phyloP scores from a whole-genome alignment of 2,888 invertebrate species.

The Drosophila affinis region DNA sequence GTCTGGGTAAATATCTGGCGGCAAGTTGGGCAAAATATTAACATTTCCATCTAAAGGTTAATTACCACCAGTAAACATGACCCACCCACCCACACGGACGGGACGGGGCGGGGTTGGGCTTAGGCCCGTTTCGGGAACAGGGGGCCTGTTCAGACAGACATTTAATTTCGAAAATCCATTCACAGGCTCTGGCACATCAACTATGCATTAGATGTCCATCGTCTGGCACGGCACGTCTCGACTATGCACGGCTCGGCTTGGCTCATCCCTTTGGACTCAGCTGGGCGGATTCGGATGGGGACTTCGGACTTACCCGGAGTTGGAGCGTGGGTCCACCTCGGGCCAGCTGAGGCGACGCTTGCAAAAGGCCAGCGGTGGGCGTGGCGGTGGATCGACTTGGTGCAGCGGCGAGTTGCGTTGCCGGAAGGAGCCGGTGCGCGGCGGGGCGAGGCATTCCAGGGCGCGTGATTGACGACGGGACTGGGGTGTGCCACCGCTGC shows the following conservation, averaged over 20 bases:
- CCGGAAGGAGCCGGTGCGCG: conserved; percentile 86
- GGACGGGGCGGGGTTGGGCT: not conserved
- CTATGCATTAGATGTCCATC: conserved; percentile 51
- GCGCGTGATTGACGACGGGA: conserved; percentile 86
- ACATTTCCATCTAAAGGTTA: conserved; percentile 46
- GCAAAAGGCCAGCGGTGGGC: conserved; percentile 90
- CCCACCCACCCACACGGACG: not conserved
- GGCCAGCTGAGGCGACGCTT: conserved; percentile 92
- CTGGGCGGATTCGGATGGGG: not conserved
- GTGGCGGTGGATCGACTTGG: conserved; percentile 85
- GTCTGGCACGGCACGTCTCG: too few species aligned
- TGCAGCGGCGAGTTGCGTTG: conserved; percentile 83
- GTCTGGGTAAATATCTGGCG: conserved; percentile 22
- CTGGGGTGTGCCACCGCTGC: conserved; percentile 71
- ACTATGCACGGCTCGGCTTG: too few species aligned
- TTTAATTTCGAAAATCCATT: conserved; percentile 55
- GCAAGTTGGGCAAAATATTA: conserved; percentile 29
- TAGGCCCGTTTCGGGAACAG: not conserved
- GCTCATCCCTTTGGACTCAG: not conserved
- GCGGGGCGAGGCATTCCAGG: conserved; percentile 87
- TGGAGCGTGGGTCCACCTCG: conserved; percentile 92
- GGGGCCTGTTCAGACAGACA: conserved; percentile 23
- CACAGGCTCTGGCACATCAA: conserved; percentile 53
- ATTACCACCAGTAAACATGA: conserved; percentile 58
- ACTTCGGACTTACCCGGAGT: conserved; percentile 89